Base-by-base conservation (phyloP, 2,888 invertebrate species). In the Pteria penguin region DNA sequence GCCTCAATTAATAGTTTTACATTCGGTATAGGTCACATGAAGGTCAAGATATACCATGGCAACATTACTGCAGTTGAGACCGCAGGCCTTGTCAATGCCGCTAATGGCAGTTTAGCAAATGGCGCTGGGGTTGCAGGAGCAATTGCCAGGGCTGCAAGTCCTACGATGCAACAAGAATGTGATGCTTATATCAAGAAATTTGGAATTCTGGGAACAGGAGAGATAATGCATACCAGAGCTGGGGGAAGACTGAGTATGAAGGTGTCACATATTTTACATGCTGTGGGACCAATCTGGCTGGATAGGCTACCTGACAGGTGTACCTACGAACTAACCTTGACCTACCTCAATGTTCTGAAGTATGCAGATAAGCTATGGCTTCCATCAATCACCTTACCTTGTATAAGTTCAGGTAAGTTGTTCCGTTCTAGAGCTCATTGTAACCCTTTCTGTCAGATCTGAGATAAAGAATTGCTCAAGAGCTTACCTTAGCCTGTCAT, bases 191-290 rank as follows among this genome's bases (percentile, higher is more conserved):
- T 84, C 14, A 62, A 24, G n/a, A 70, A 68, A n/a, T 4, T 80
- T 66, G 86, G 86, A 3, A 36, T 32, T 2, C 52, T 82, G 18
- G 62, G 66, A 11, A 80, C 78, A 26, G 61, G 75, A 11, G 75
- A 80, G n/a, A 85, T 87, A 8, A 85, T 86, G 78, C 82, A 84
- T 27, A 87, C 87, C 2, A 74, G 76, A 26, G 82, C 85, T 8
- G 85, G 84, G 52, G 86, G 87, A 1, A 72, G 76, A 5, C 61
- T 87, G 14, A 76, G 72, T 70, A 32, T 45, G 0, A 75, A 75
- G 24, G 82, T 86, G 24, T 79, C 80, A 11, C 80, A 82, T 52
- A 74, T 87, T 5, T 29, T 87, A 5, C 87, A 87, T 74, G 82
- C 87, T 22, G 87, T 87, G 4, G 87, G 87, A 22, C 87, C 87